Conservation (phyloP, 2,113 vertebrate species). For the Oreocharis arfaki region DNA sequence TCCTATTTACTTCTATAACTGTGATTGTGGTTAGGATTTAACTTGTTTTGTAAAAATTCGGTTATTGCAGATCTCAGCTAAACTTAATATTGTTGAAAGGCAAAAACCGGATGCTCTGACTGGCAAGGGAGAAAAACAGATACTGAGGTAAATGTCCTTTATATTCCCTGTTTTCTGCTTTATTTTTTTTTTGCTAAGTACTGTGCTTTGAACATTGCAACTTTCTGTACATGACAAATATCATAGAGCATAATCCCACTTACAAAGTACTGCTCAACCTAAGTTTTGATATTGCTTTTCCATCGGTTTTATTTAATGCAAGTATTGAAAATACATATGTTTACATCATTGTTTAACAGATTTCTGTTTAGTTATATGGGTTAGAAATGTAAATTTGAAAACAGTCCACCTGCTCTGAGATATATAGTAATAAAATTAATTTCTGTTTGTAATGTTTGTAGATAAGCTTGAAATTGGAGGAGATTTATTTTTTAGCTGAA, state of each 20-base stretch:
- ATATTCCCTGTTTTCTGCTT: neutral
- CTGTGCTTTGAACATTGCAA: neutral
- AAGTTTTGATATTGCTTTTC: neutral
- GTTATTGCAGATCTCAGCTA: constrained; percentile 50
- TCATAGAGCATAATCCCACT: neutral
- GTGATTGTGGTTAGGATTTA: neutral
- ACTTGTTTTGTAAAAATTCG: constrained; percentile 14
- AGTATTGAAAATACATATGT: neutral
- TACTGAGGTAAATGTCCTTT: constrained; percentile 48
- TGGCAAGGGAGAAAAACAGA: constrained; percentile 24
- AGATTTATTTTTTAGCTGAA: neutral
- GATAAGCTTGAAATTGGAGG: neutral
- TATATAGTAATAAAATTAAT: neutral
- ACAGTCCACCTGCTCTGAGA: neutral
- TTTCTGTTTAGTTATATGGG: neutral
- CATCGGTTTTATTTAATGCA: neutral
- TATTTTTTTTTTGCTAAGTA: neutral
- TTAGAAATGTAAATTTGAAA: neutral
- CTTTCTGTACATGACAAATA: neutral
- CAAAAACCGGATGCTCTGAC: neutral
- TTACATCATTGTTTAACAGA: neutral
- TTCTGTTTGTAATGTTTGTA: neutral
- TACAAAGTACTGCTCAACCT: neutral
- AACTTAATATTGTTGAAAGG: constrained; percentile 34
- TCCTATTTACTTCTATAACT: neutral